Evolutionary conservation across 1,140 invertebrate species (phyloP).

Genomic region (Formica exsecta): DNA sequence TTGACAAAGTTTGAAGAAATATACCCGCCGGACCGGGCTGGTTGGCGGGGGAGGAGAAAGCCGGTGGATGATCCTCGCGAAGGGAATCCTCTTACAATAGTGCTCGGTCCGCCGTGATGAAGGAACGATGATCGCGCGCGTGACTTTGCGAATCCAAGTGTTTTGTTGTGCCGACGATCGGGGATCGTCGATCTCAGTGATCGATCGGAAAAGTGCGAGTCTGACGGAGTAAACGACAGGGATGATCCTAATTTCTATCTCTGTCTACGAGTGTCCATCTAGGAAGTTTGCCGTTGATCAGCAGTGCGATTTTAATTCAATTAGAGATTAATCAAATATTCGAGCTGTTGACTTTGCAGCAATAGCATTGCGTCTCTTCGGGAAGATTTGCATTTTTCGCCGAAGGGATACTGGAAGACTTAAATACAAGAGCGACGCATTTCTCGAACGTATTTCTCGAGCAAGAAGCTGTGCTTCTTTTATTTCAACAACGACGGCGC

Average conservation of each 20-base stretch:
- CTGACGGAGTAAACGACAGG: constrained; percentile 12
- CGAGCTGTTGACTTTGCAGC: constrained; percentile 21
- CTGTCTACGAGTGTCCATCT: neutral
- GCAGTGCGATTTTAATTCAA: constrained; percentile 36
- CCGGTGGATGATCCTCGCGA: neutral
- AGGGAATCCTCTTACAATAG: neutral
- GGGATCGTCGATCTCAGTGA: constrained; percentile 30
- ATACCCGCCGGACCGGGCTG: constrained; percentile 6
- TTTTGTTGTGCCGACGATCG: constrained; percentile 44
- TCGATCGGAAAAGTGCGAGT: constrained; percentile 32
- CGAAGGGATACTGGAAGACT: neutral
- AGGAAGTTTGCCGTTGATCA: neutral
- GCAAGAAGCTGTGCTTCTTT: constrained; percentile 8
- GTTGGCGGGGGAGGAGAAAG: neutral
- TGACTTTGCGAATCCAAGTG: neutral
- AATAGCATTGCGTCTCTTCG: neutral
- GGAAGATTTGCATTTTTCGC: neutral
- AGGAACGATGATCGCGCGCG: constrained; percentile 27
- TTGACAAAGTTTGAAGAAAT: constrained; percentile 42
- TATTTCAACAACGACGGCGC: neutral
- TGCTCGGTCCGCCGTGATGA: neutral
- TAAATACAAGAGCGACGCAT: constrained; percentile 7
- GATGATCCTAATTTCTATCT: constrained; percentile 16
- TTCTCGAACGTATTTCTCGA: neutral
- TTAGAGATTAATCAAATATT: constrained; percentile 28